A percentile compares a stretch with the other conserved stretches of the same genome.
These are phyloP conservation scores for Therioaphis trifolii DNA, from an alignment of 2,888 invertebrate species.

Conservation along the genomic window DNA sequence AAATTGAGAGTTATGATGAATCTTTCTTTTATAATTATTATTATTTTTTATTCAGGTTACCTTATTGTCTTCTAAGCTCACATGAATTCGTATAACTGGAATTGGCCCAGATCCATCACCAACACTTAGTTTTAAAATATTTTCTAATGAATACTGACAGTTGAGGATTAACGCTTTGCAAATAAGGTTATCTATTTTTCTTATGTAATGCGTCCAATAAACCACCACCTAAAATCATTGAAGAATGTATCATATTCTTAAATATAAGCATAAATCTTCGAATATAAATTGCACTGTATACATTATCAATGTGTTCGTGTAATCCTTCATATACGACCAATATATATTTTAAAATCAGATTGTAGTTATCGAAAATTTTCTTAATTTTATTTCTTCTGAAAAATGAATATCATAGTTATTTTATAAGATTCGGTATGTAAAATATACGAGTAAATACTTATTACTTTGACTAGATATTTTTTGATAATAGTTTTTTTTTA, in stretches of 20 bases:
- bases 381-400: conserved; percentile 28
- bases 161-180: conserved; percentile 50
- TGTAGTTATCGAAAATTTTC: conserved; percentile 12
- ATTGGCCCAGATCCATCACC: conserved; percentile 42
- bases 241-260: neutral
- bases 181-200: conserved; percentile 36
- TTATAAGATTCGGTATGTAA: too few species aligned
- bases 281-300: neutral
- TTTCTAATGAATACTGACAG: conserved; percentile 35
- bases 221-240: conserved; percentile 3
- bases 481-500: too few species aligned
- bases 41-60: conserved; percentile 11
- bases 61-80: conserved; percentile 21
- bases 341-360: conserved; percentile 26
- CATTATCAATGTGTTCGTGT: conserved; percentile 14
- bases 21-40: neutral
- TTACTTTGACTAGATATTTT: too few species aligned
- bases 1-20: neutral
- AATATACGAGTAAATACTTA: too few species aligned
- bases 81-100: conserved; percentile 24
- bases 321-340: conserved; percentile 31
- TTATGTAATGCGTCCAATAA: conserved; percentile 44
- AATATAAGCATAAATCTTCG: neutral
- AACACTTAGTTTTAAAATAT: conserved; percentile 39
- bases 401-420: too few species aligned